phyloP scores from a whole-genome alignment of 2,888 invertebrate genomes.

The Escarpia spicata region DNA sequence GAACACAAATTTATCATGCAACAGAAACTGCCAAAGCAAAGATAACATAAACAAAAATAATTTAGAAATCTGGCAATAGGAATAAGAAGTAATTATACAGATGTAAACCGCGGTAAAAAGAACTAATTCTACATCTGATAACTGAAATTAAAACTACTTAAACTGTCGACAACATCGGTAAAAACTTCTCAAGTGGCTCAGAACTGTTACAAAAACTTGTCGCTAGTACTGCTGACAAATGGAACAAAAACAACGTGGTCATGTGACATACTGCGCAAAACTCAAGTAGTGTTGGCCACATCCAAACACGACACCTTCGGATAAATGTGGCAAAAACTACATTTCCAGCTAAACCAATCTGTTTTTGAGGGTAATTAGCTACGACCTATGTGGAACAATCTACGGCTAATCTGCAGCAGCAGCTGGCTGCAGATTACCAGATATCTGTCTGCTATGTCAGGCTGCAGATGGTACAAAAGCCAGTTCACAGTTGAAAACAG shows the following conservation, averaged over 20 bases:
- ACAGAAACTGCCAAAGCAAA: background rate
- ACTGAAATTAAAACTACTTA: too few species aligned
- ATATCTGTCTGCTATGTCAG: background rate
- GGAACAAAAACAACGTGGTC: background rate
- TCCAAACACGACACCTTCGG: background rate
- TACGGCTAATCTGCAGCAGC: background rate
- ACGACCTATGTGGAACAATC: background rate
- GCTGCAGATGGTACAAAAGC: background rate
- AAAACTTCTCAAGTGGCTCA: too few species aligned
- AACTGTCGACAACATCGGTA: too few species aligned
- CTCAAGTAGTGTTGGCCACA: background rate
- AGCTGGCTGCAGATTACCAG: constrained; percentile 6
- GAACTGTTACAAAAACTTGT: too few species aligned
- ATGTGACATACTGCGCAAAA: background rate
- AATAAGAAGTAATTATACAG: too few species aligned
- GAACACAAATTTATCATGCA: background rate
- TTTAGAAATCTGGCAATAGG: too few species aligned
- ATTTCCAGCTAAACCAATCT: background rate
- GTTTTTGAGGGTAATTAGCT: background rate
- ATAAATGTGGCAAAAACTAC: background rate
- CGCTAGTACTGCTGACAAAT: background rate
- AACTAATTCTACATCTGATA: too few species aligned
- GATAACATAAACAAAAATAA: too few species aligned
- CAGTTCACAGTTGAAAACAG: background rate
- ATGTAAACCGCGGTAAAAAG: too few species aligned